phyloP scores from a whole-genome alignment of 2,113 vertebrate genomes.

The Chaetura pelagica region DNA sequence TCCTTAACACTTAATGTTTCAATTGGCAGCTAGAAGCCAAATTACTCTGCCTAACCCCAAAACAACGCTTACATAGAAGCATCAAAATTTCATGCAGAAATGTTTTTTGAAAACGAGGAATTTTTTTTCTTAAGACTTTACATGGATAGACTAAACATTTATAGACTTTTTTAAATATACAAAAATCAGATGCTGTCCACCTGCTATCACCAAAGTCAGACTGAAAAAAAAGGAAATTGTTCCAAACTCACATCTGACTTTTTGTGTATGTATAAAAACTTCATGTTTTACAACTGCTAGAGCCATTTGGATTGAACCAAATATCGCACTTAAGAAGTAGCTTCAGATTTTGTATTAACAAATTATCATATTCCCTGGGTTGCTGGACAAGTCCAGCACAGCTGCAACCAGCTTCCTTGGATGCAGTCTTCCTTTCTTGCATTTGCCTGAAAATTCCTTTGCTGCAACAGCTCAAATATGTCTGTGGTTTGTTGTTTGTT shows the following conservation, averaged over 20 bases:
- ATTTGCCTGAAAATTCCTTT: not conserved
- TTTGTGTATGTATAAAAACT: not conserved
- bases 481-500: too few species aligned
- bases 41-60: not conserved
- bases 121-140: conserved; percentile 3
- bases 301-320: not conserved
- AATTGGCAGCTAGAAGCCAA: conserved; percentile 3
- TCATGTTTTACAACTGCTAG: not conserved
- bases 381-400: not conserved
- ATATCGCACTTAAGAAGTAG: not conserved
- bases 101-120: not conserved
- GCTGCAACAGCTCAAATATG: not conserved
- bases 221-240: not conserved
- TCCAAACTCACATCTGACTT: not conserved
- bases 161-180: not conserved
- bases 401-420: not conserved
- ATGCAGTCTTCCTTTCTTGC: not conserved
- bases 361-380: not conserved
- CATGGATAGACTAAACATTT: conserved; percentile 27
- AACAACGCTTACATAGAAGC: not conserved
- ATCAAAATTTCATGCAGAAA: not conserved
- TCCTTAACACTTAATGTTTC: not conserved
- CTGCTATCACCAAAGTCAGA: not conserved
- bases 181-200: conserved; percentile 24
- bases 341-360: not conserved